phyloP scores from a whole-genome alignment of 1,140 invertebrate species.

The Zaprionus inermis region DNA sequence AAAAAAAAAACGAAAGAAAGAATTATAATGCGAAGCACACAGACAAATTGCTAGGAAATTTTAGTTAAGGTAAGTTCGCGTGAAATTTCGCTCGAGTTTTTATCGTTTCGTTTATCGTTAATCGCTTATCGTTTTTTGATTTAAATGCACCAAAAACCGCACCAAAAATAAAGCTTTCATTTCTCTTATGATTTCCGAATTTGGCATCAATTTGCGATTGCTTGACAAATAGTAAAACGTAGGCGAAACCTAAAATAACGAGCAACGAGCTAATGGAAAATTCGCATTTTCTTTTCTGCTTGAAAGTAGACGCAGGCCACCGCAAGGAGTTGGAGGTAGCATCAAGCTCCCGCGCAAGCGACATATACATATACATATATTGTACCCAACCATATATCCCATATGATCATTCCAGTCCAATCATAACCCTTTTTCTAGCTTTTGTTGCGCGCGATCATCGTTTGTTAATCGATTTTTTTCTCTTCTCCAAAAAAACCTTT shows the following conservation, averaged over 20 bases:
- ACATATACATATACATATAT: neutral
- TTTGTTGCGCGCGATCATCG: neutral
- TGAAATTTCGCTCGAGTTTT: constrained; percentile 48
- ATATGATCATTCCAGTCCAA: constrained; percentile 25
- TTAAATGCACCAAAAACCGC: constrained; percentile 70
- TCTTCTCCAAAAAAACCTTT: constrained; percentile 13
- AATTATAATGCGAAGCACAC: constrained; percentile 49
- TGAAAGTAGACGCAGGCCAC: constrained; percentile 22
- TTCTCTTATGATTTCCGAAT: constrained; percentile 19
- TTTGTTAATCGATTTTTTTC: constrained; percentile 13
- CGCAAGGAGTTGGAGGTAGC: neutral
- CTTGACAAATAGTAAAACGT: constrained; percentile 16
- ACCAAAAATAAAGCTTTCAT: constrained; percentile 59
- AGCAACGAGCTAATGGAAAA: neutral
- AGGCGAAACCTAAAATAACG: neutral
- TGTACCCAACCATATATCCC: neutral
- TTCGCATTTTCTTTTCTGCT: constrained; percentile 26
- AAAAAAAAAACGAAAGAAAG: constrained; percentile 22
- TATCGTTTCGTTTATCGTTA: constrained; percentile 1
- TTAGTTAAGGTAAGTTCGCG: constrained; percentile 75
- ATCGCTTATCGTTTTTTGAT: constrained; percentile 34
- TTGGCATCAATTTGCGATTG: constrained; percentile 17
- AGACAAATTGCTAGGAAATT: constrained; percentile 67
- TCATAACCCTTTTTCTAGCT: neutral
- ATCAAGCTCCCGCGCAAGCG: neutral